Percentiles rank a stretch among this genome's conserved stretches.
Conservation (phyloP, 2,888 invertebrate genomes). For the Mythimna loreyi region DNA sequence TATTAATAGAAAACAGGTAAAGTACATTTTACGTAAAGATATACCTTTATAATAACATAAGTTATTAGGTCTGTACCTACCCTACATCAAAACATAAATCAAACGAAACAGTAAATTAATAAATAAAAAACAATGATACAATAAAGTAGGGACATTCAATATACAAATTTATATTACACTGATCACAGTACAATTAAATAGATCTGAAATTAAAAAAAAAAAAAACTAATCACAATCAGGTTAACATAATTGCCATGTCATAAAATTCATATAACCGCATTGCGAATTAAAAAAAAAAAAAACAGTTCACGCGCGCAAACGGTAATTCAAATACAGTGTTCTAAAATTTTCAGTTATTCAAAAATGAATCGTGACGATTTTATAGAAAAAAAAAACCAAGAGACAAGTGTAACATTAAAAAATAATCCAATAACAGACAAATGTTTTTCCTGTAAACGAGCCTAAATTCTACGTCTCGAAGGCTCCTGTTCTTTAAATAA, state of each 20-base stretch:
- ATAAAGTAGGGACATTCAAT: no score
- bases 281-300: not conserved
- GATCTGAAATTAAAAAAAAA: no score
- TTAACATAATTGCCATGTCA: not conserved
- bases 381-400: no score
- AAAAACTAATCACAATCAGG: no score
- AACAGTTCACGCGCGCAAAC: not conserved
- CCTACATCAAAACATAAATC: not conserved
- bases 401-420: not conserved
- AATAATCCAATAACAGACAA: constrained; percentile 23
- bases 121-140: no score
- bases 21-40: not conserved
- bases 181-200: no score
- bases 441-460: constrained; percentile 22
- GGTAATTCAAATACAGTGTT: not conserved
- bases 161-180: no score
- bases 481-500: constrained; percentile 58
- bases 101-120: not conserved
- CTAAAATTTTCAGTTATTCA: not conserved
- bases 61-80: no score
- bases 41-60: no score
- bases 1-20: no score
- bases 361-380: not conserved
- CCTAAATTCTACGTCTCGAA: constrained; percentile 34
- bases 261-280: no score